Base-by-base conservation (phyloP, 2,113 vertebrate species). In the Athene noctua region DNA sequence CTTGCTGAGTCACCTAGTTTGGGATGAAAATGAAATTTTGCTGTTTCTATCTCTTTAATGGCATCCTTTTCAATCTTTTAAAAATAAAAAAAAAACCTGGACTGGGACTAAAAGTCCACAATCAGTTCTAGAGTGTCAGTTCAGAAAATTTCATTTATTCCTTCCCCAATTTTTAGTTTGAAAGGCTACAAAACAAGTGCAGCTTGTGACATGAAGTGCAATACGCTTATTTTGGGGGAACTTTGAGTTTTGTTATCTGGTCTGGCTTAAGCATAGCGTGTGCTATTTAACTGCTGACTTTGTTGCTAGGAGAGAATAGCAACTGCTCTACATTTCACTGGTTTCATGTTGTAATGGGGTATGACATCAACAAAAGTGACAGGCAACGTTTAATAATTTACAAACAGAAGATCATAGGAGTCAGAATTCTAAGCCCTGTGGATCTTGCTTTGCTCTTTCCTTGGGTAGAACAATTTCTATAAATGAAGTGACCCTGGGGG, bases 361-460 rank as follows among this genome's bases (percentile, higher is more conserved):
- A 49, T 2, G 9, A 32, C 0, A 0, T 49, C 65, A 79, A 58
- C 65, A 54, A 26, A 70, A 89, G 47, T 72, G 78, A 82, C 52
- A 67, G 80, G 30, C 47, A 42, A 63, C 30, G 83, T 86, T 92
- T 77, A 95, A 81, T 92, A 84, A 91, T 91, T 89, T 65, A 85
- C 42, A 38, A 74, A 38, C 16, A 61, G 40, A 68, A 80, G 65
- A 66, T 71, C 17, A 32, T 8, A 62, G 42, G n/a, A 74, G 26
- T 81, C 34, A 73, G 57, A 72, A 70, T 80, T 72, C 32, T 46
- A 42, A 17, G 13, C 9, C 25, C 10, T 32, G 11, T 63, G 52
- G 17, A 62, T 66, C 52, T 74, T 85, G 42, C 44, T 77, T 62
- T 80, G 30, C 34, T 72, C 78, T 89, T 84, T 68, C 12, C 17